These are phyloP conservation scores for Patagioenas fasciata DNA, from an alignment of 2,113 vertebrate genomes.

Conservation along the genomic window DNA sequence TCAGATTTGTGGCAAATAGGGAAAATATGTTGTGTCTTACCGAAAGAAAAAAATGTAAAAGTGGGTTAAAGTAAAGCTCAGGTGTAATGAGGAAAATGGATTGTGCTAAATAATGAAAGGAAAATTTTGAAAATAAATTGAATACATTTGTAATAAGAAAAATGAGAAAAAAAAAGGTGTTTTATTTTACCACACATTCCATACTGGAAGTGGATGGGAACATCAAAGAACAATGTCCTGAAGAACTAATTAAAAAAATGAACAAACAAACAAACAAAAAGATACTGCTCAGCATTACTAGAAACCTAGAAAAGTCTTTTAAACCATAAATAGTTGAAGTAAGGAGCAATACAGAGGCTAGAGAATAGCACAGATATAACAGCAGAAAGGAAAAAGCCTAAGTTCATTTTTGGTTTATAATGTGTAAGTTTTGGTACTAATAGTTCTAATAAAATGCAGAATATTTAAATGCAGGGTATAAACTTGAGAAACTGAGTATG, in stretches of 20 bases:
- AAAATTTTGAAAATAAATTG: not conserved
- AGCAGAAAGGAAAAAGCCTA: not conserved
- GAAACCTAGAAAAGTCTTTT: not conserved
- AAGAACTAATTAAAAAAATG: not conserved
- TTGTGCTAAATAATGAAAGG: not conserved
- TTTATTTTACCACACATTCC: not conserved
- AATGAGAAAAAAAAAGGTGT: not conserved
- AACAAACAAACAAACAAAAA: too few species aligned
- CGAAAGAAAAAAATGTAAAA: not conserved
- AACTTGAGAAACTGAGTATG: not conserved
- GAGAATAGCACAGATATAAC: not conserved
- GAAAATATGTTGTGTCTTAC: not conserved
- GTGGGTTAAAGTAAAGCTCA: not conserved
- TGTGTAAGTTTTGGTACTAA: not conserved
- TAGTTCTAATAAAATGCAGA: constrained; percentile 1
- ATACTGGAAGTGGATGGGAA: not conserved
- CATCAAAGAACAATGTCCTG: not conserved
- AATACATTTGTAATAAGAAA: not conserved
- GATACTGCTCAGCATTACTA: not conserved
- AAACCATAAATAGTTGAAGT: not conserved
- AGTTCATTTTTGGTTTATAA: constrained; percentile 1
- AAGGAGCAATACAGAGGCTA: not conserved
- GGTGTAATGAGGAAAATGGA: not conserved
- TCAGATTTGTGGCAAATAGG: not conserved
- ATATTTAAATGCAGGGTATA: not conserved